Percentiles rank a stretch among this genome's conserved stretches.
Conservation (phyloP, 2,113 vertebrate genomes). For the Chaetodon auriga region DNA sequence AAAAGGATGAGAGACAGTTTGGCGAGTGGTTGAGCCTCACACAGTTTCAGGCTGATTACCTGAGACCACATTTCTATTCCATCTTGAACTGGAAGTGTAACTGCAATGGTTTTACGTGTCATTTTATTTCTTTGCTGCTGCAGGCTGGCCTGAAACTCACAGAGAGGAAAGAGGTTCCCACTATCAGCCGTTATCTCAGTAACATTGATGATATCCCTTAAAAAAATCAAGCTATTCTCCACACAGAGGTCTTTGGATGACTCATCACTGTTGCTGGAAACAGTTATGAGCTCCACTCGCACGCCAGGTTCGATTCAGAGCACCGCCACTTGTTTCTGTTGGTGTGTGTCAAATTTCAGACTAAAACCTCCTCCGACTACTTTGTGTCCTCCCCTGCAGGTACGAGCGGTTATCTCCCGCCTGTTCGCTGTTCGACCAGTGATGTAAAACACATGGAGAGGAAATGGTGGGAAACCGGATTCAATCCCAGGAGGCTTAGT, state of each 20-base stretch:
- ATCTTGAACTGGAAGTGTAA: constrained; percentile 49
- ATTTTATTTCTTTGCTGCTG: constrained; percentile 47
- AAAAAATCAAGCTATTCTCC: constrained; percentile 36
- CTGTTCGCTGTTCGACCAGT: constrained; percentile 45
- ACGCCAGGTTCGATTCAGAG: constrained; percentile 27
- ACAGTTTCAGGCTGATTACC: constrained; percentile 51
- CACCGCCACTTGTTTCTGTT: constrained; percentile 39
- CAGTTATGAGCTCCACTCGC: constrained; percentile 28
- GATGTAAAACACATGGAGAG: constrained; percentile 79
- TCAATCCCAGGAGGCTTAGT: constrained; percentile 63
- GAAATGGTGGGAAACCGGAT: constrained; percentile 77
- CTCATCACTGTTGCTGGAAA: constrained; percentile 44
- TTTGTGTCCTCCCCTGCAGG: constrained; percentile 57
- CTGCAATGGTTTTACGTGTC: constrained; percentile 41
- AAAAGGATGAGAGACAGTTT: constrained; percentile 44
- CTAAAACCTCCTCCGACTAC: constrained; percentile 22
- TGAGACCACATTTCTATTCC: constrained; percentile 50
- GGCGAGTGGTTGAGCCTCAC: constrained; percentile 3
- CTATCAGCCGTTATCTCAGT: constrained; percentile 7
- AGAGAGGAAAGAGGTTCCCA: not conserved
- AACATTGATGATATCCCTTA: constrained; percentile 37
- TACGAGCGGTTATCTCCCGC: constrained; percentile 60
- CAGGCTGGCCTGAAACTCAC: not conserved
- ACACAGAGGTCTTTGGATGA: constrained; percentile 32
- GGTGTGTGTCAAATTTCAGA: constrained; percentile 30